Percentiles rank a stretch among this genome's conserved stretches.
phyloP scores from a whole-genome alignment of 2,797 vertebrate species.

The Acanthiza pusilla region DNA sequence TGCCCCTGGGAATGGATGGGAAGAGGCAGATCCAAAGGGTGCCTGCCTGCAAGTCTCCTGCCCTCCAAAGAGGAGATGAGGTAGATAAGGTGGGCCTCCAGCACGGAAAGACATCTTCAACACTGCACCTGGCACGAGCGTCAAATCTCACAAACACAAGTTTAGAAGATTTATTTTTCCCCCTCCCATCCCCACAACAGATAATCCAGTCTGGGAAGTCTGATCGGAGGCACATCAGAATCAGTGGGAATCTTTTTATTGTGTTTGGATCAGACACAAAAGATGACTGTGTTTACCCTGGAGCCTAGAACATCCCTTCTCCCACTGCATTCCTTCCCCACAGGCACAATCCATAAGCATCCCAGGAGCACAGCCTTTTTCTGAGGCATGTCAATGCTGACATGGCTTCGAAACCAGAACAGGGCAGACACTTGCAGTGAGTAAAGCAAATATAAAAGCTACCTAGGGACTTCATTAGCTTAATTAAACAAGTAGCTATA shows the following conservation, averaged over 20 bases:
- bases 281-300: background rate
- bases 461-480: slow-evolving; percentile 59
- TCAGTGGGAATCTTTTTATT: background rate
- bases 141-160: background rate
- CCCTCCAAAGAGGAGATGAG: background rate
- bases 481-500: slow-evolving; percentile 62
- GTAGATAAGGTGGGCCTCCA: background rate
- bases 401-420: slow-evolving; percentile 37
- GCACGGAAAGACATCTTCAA: background rate
- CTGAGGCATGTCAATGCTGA: slow-evolving; percentile 6
- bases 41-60: background rate
- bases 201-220: background rate
- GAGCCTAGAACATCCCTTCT: slow-evolving; percentile 20
- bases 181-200: background rate
- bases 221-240: background rate
- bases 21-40: slow-evolving; percentile 16
- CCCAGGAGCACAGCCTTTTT: background rate
- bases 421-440: slow-evolving; percentile 36
- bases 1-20: slow-evolving; percentile 53
- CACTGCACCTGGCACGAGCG: background rate
- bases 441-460: slow-evolving; percentile 53
- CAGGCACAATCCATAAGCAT: slow-evolving; percentile 9
- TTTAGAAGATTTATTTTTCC: background rate
- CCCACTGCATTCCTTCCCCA: slow-evolving; percentile 13
- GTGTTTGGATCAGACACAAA: background rate